These are phyloP conservation scores for Keiferia lycopersicella DNA, from an alignment of 2,888 invertebrate species.

Conservation along the genomic window DNA sequence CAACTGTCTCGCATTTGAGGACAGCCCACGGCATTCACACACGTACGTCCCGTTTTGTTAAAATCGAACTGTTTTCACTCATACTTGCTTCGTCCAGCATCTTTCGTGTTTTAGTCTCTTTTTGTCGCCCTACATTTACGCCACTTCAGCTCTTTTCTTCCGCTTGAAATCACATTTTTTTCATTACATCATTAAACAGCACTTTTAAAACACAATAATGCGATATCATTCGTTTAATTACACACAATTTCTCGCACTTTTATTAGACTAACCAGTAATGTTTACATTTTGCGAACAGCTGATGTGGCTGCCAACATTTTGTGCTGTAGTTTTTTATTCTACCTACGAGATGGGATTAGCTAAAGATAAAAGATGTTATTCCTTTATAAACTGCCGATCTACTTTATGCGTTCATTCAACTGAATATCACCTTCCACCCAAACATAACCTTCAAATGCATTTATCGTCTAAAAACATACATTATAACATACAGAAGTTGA, in stretches of 20 bases:
- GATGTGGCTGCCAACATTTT: conserved; percentile 14
- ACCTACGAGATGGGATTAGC: neutral
- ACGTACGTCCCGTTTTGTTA: conserved; percentile 22
- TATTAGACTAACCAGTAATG: conserved; percentile 3
- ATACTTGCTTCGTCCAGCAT: conserved; percentile 3
- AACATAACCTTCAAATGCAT: neutral
- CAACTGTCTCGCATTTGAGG: conserved; percentile 47
- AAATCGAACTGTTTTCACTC: conserved; percentile 8
- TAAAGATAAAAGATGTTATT: neutral
- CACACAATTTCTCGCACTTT: conserved; percentile 6
- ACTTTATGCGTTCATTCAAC: neutral
- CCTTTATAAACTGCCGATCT: neutral
- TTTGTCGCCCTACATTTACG: conserved; percentile 12
- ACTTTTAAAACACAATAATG: neutral
- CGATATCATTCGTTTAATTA: neutral
- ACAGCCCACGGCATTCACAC: conserved; percentile 51
- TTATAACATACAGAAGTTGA: too few species aligned
- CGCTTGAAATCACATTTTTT: neutral
- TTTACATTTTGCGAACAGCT: conserved; percentile 16
- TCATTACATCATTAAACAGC: neutral
- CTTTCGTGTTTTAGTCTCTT: neutral
- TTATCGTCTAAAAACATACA: too few species aligned
- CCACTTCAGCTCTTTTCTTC: neutral
- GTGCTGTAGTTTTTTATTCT: neutral
- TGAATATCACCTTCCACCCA: neutral